Evolutionary conservation across 2,113 vertebrate species (phyloP).

Genomic region (Chloroceryle aenea): DNA sequence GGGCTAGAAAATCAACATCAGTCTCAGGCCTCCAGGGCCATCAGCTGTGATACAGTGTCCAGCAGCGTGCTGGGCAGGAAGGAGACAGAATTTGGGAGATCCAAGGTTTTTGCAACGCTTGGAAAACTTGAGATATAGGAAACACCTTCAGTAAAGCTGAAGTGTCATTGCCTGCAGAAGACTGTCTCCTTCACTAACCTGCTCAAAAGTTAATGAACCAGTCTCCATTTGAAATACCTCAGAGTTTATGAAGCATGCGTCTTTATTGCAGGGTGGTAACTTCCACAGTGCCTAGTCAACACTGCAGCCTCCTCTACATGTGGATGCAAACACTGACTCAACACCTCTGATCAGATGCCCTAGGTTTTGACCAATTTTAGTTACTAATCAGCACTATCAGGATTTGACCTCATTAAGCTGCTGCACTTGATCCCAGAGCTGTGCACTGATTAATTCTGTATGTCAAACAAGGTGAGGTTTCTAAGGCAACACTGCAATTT

Average conservation of each 20-base stretch:
- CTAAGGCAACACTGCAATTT: constrained; percentile 18
- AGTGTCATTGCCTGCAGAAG: neutral
- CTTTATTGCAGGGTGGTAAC: too few relatives aligned
- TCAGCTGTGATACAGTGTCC: neutral
- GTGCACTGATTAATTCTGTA: neutral
- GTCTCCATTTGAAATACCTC: neutral
- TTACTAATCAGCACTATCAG: neutral
- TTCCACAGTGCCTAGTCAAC: neutral
- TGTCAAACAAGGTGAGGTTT: constrained; percentile 22
- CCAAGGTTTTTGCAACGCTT: neutral
- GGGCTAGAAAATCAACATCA: neutral
- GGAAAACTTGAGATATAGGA: neutral
- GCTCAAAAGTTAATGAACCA: accelerated
- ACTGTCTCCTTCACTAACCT: neutral
- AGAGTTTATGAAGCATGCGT: neutral
- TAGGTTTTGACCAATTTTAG: neutral
- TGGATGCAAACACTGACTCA: neutral
- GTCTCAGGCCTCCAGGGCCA: neutral
- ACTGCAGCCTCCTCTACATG: accelerated
- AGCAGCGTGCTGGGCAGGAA: neutral
- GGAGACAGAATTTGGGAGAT: neutral
- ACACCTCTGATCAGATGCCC: neutral
- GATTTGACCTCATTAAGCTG: neutral
- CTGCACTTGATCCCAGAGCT: neutral
- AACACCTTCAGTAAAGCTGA: neutral